Conservation (phyloP, 1,140 invertebrate genomes). For the Saccostrea glomerata region DNA sequence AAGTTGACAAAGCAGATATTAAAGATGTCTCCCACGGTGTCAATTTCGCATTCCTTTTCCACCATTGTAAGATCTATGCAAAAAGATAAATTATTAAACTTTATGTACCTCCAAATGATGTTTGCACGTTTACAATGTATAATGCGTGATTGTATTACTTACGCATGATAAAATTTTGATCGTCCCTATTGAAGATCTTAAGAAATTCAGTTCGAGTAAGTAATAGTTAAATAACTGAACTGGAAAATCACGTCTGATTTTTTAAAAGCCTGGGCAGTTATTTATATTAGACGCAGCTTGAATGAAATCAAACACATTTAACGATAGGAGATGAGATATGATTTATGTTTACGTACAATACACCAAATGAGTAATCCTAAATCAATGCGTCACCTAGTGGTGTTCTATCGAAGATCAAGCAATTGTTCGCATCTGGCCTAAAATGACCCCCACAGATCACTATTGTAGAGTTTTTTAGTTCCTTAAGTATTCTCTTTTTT, state of each 20-base stretch:
- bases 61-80: not conserved
- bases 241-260: conserved; percentile 16
- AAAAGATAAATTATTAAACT: not conserved
- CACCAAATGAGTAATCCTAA: not conserved
- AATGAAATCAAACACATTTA: not conserved
- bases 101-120: not conserved
- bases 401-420: not conserved
- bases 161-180: not conserved
- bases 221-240: not conserved
- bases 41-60: not conserved
- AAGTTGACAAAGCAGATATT: not conserved
- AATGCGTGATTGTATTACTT: not conserved
- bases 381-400: not conserved
- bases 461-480: not conserved
- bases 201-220: not conserved
- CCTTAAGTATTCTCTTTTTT: conserved; percentile 2
- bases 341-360: not conserved
- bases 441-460: not conserved
- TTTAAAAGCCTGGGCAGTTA: not conserved
- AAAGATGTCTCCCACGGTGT: not conserved
- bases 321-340: not conserved
- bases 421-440: not conserved
- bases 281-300: not conserved
- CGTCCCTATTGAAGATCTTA: not conserved
- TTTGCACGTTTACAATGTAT: not conserved